Base-by-base conservation (phyloP, 1,140 invertebrate species). In the Batillaria attramentaria region DNA sequence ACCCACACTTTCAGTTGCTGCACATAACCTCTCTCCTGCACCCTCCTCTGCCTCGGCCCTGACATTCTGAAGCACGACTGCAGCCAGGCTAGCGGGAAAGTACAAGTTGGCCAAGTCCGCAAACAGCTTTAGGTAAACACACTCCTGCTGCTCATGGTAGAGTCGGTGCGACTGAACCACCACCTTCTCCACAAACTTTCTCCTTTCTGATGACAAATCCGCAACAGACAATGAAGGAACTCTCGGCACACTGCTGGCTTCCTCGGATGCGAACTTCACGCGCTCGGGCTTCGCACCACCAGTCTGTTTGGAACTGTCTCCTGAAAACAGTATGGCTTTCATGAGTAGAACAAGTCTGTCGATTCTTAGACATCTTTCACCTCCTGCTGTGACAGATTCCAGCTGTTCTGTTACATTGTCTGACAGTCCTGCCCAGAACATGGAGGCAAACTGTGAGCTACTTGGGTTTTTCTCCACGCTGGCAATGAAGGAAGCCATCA, bases 401-500 rank as follows among this genome's bases (percentile, higher is more conserved):
- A 60, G 72, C 20, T 46, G 39, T 66, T 77, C 79, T 46, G 77
- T 75, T 4, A 85, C 54, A 42, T 37, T 80, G 5, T 79, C 69
- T 6, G 79, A 75, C n/a, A 87, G 39, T 31, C 85, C 79, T 35
- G 62, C 66, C 85, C 85, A 87, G 65, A 86, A 87, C 1, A 46
- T 46, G 28, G 57, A 24, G 50, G 18, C 72, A 41, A 41, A 65
- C 18, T 43, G 57, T 37, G 46, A 60, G n/a, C 78, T 62, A n/a
- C 62, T 39, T 5, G 50, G 75, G 33, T 74, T 66, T 13, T 66
- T 65, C 50, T 84, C 83, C 42, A 87, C n/a, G 60, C 54, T 50
- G 31, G 68, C 72, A 24, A 88, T 54, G 16, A 87, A 72, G 31
- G 43, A 65, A 54, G 81, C 85, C 31, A 88, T 31, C 65, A 81